These are phyloP conservation scores for Clavelina lepadiformis DNA, from an alignment of 23 tunicate species.

Conservation along the genomic window DNA sequence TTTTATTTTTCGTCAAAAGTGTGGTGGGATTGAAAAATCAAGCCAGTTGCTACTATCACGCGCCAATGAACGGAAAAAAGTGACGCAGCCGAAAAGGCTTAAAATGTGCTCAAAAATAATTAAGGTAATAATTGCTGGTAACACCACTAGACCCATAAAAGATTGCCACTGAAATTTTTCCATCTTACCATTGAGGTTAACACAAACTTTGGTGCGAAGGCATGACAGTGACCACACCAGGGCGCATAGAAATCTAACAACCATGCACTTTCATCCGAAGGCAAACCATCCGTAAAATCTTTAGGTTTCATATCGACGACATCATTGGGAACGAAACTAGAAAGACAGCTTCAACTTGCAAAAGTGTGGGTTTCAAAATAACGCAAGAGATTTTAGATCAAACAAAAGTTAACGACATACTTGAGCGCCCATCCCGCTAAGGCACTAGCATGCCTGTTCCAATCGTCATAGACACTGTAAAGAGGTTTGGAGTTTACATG, in stretches of 20 bases:
- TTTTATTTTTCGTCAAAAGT: too few relatives aligned
- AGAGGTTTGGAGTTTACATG: constrained; percentile 55
- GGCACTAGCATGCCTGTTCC: constrained; percentile 57
- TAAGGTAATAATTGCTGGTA: not conserved
- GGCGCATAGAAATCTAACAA: constrained; percentile 79
- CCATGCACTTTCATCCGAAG: constrained; percentile 65
- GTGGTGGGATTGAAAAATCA: too few relatives aligned
- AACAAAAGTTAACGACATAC: constrained; percentile 56
- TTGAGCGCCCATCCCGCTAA: constrained; percentile 78
- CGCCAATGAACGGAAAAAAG: too few relatives aligned
- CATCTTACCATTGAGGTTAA: constrained; percentile 68
- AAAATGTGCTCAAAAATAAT: not conserved
- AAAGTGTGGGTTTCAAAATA: not conserved
- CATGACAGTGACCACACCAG: constrained; percentile 94
- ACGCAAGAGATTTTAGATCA: too few relatives aligned
- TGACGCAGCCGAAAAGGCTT: not conserved
- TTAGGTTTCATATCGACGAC: constrained; percentile 39
- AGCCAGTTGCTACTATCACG: too few relatives aligned
- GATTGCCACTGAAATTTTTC: not conserved
- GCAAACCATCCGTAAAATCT: constrained; percentile 46
- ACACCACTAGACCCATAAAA: not conserved
- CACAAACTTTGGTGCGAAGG: constrained; percentile 76
- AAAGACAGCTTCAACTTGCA: not conserved
- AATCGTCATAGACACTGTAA: constrained; percentile 51
- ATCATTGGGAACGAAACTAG: too few relatives aligned